Evolutionary conservation across 2,113 vertebrate species (phyloP).

Genomic region (Calidris pugnax): DNA sequence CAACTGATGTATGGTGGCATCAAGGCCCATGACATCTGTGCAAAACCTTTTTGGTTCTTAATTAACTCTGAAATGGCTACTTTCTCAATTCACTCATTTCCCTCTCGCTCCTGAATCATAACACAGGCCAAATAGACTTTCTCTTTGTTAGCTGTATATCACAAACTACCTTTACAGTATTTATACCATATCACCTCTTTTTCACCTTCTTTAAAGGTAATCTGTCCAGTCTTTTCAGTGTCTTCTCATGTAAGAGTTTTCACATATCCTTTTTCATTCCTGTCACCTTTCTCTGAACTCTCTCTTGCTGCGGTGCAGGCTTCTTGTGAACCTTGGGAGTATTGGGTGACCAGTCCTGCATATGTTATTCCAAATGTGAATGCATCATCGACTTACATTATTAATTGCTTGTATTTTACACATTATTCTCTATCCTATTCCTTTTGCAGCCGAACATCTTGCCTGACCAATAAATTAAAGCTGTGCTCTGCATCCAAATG

Average conservation of each 20-base stretch:
- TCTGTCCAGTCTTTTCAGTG: not conserved
- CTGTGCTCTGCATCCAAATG: conserved; percentile 32
- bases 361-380: conserved; percentile 23
- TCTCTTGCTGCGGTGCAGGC: not conserved
- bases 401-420: conserved; percentile 34
- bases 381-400: not conserved
- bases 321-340: not conserved
- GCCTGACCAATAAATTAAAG: conserved; percentile 28
- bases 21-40: accelerated
- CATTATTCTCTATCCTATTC: not conserved
- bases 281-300: conserved; percentile 30
- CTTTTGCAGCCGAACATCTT: conserved; percentile 17
- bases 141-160: not conserved
- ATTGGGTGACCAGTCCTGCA: not conserved
- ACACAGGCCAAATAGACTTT: not conserved
- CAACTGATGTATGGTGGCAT: not conserved
- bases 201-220: not conserved
- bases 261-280: not conserved
- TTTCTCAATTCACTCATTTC: not conserved
- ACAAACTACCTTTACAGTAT: not conserved
- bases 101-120: not conserved
- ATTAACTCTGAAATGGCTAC: not conserved
- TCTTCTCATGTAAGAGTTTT: not conserved
- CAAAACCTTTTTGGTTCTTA: not conserved
- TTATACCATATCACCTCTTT: not conserved